These are phyloP conservation scores for Sapajus apella DNA, from an alignment of 2,113 vertebrate species.

Conservation along the genomic window DNA sequence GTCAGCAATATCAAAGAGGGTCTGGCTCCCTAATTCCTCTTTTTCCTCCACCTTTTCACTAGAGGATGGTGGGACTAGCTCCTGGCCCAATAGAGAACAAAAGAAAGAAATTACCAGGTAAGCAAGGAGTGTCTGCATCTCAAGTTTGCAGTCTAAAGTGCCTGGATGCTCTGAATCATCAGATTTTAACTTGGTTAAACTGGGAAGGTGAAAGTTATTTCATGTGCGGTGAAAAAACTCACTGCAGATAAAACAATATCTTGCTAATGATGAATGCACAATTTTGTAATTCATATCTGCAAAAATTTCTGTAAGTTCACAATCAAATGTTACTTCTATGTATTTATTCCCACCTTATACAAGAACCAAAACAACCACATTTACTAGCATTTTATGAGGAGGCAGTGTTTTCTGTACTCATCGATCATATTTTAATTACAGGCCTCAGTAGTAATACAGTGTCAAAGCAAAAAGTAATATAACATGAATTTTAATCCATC, in stretches of 20 bases:
- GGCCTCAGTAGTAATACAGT: background rate
- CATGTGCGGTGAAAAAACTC: constrained; percentile 34
- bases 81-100: constrained; percentile 4
- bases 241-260: constrained; percentile 15
- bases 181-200: constrained; percentile 49
- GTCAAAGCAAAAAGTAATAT: constrained; percentile 45
- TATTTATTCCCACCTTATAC: background rate
- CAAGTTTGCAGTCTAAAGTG: constrained; percentile 40
- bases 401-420: constrained; percentile 21
- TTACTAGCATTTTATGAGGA: constrained; percentile 46
- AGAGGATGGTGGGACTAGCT: background rate
- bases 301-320: constrained; percentile 33
- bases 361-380: background rate
- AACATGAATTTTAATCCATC: background rate
- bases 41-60: constrained; percentile 14
- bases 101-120: background rate
- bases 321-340: background rate
- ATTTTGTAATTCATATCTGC: background rate
- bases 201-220: constrained; percentile 35
- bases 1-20: constrained; percentile 17
- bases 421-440: constrained; percentile 39
- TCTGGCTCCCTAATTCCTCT: background rate
- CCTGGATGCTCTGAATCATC: background rate
- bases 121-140: background rate
- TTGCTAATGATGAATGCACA: background rate